A percentile compares a stretch with the other conserved stretches of the same genome.
Evolutionary conservation across 2,797 vertebrate species (phyloP).

Genomic region (Apodemus agrarius): DNA sequence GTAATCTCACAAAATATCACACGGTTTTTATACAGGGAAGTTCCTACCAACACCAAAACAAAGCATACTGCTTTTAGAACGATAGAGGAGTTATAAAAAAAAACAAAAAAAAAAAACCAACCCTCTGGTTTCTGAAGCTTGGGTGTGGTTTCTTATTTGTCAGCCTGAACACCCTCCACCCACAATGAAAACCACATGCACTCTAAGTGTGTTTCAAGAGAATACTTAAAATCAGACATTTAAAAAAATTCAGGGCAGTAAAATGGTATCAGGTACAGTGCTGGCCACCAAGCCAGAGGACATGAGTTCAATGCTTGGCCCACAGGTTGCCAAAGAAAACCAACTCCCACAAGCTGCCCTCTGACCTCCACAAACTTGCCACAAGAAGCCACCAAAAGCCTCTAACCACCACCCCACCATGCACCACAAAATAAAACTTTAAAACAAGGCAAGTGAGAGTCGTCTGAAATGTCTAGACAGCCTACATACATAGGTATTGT

Average conservation of each 20-base stretch:
- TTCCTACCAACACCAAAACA: conserved; percentile 55
- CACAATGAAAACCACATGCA: conserved; percentile 83
- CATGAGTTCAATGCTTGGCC: not conserved
- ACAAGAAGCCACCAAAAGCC: not conserved
- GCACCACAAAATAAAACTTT: not conserved
- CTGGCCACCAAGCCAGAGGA: not conserved
- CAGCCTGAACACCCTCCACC: conserved; percentile 75
- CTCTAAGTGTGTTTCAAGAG: conserved; percentile 51
- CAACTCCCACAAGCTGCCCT: not conserved
- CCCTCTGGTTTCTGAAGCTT: conserved; percentile 59
- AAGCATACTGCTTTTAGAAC: conserved; percentile 61
- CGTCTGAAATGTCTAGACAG: conserved; percentile 18
- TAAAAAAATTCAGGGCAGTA: conserved; percentile 30
- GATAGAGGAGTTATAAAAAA: conserved; percentile 37
- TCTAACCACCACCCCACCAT: not conserved
- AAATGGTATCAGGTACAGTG: not conserved
- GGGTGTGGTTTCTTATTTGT: conserved; percentile 84
- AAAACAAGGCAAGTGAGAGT: conserved; percentile 50
- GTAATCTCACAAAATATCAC: conserved; percentile 39
- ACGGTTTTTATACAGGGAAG: conserved; percentile 22
- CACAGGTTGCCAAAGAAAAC: not conserved
- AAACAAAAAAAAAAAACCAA: not conserved
- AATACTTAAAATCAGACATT: conserved; percentile 69
- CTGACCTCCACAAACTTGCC: not conserved
- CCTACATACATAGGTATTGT: not conserved